Evolutionary conservation across 2,797 vertebrate genomes (phyloP).

Genomic region (Acomys russatus): DNA sequence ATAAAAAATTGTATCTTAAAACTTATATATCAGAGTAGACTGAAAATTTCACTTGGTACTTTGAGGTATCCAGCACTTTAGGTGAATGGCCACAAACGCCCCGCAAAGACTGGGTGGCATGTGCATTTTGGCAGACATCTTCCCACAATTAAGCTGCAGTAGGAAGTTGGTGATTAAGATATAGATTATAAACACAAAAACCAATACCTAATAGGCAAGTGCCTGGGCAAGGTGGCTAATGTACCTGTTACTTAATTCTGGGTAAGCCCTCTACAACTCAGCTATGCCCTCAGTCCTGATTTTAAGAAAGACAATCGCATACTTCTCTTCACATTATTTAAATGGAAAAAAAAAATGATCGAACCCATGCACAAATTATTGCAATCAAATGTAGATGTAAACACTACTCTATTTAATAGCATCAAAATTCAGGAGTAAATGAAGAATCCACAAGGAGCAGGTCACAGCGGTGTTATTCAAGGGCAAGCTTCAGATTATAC

Average conservation of each 20-base stretch:
- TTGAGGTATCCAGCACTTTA: conserved; percentile 52
- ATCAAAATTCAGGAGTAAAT: conserved; percentile 27
- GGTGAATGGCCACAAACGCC: not conserved
- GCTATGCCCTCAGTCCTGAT: not conserved
- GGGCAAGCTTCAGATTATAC: conserved; percentile 91
- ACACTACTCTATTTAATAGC: conserved; percentile 36
- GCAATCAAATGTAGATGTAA: conserved; percentile 58
- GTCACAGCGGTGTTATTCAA: conserved; percentile 64
- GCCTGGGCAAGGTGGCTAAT: not conserved
- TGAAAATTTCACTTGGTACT: conserved; percentile 17
- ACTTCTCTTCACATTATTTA: conserved; percentile 58
- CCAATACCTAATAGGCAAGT: conserved; percentile 42
- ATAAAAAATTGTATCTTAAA: not conserved
- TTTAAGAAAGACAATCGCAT: conserved; percentile 58
- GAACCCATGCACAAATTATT: conserved; percentile 16
- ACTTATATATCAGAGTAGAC: conserved; percentile 56
- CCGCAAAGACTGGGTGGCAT: conserved; percentile 26
- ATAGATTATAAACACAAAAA: conserved; percentile 37
- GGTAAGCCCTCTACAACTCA: not conserved
- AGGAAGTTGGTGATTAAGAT: conserved; percentile 37
- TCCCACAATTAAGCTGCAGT: not conserved
- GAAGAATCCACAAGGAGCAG: conserved; percentile 42
- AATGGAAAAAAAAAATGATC: conserved; percentile 43
- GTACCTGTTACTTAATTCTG: conserved; percentile 3
- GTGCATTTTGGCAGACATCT: conserved; percentile 61